Evolutionary conservation across 2,888 invertebrate species (phyloP), one percentile per base, ranked within the genome.

Genomic region (Desoria tigrina): DNA sequence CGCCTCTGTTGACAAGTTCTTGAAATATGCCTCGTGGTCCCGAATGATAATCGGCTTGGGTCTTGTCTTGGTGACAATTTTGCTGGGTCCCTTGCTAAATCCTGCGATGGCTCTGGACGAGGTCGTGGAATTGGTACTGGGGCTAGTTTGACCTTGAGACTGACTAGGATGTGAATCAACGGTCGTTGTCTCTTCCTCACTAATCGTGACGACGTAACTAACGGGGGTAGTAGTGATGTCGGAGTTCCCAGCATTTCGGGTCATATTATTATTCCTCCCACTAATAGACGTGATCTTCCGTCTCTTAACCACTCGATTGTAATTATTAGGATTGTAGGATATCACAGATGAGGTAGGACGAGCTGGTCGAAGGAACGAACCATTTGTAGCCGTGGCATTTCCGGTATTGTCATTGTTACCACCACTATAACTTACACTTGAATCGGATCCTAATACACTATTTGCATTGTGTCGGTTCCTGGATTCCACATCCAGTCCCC

Each of bases 301-400:
- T 14, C 73, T 62, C 42, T 73, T 75, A 16, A 73, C 62, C n/a
- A 73, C 64, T 18, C 73, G 58, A 61, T 72, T 72, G 63, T 69
- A 69, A 42, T 67, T 69, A 27, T 51, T 62, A 32, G 69, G 69
- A 69, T 70, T 71, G 66, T 65, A 68, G 11, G 66, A 68, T 64
- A 69, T 68, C 66, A 71, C 68, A 66, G 71, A 62, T 57, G 66
- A 45, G 66, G 71, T 71, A 53, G 71, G 71, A 63, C 71, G 65
- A 61, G 63, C 63, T 28, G 27, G 28, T 6, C 55, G 27, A 14
- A 55, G 28, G 4, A 45, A 6, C 9, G 45, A n/a, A 6, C n/a
- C n/a, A 45, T 45, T 45, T 6, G 45, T 18, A 45, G 6, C 21
- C 16, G n/a, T 6, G 21, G 45, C 7, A 51, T 14, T n/a, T 27